These are phyloP conservation scores for Pseudococcus viburni DNA, from an alignment of 2,888 invertebrate genomes.

Conservation along the genomic window DNA sequence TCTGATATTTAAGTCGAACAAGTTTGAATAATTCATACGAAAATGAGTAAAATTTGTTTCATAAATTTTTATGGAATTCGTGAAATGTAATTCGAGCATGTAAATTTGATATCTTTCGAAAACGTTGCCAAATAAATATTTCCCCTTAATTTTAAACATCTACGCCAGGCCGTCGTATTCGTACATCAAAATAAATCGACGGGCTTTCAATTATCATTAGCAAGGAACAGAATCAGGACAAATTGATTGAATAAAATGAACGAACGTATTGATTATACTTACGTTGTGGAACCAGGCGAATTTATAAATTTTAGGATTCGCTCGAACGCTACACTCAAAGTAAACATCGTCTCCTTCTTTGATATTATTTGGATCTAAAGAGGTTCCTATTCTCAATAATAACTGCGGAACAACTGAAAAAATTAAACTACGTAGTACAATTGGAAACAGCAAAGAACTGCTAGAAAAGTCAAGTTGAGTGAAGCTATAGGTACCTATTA, in stretches of 20 bases:
- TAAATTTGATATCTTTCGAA: not conserved
- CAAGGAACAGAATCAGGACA: not conserved
- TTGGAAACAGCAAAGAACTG: not conserved
- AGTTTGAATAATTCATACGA: no score
- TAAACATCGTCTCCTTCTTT: constrained; percentile 92
- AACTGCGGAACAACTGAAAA: constrained; percentile 83
- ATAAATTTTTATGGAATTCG: not conserved
- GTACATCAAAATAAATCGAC: not conserved
- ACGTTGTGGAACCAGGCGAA: constrained; percentile 91
- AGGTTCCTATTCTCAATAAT: constrained; percentile 85
- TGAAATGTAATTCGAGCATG: not conserved
- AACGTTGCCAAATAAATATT: not conserved
- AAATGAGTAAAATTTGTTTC: not conserved
- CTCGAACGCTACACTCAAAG: constrained; percentile 87
- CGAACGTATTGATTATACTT: constrained; percentile 73
- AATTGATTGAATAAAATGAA: not conserved
- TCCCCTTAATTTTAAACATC: not conserved
- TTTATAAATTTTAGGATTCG: constrained; percentile 88
- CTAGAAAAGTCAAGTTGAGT: not conserved
- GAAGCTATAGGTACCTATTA: no score
- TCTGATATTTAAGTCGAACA: no score
- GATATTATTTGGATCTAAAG: constrained; percentile 87
- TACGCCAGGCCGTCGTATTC: not conserved
- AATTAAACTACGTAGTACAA: constrained; percentile 69
- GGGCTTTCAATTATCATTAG: not conserved